Base-by-base conservation (phyloP, 2,113 vertebrate genomes). In the Fregetta grallaria region DNA sequence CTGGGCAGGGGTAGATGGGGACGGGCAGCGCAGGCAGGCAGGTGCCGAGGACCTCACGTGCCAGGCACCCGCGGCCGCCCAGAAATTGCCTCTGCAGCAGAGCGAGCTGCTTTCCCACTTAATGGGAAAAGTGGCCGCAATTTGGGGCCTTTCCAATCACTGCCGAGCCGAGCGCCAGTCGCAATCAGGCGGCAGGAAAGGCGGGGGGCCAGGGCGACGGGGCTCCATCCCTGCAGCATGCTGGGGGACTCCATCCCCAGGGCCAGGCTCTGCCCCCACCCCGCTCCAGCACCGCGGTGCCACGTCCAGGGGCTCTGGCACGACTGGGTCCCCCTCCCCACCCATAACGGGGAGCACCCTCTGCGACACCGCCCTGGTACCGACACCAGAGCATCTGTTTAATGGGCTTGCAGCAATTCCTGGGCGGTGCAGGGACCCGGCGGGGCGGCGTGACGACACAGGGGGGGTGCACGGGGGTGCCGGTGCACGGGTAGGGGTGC, bases 31-130 rank as follows among this genome's bases (percentile, higher is more conserved):
- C 26, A 15, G 49, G 77, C 71, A 56, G 70, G 53, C 9, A 22
- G 38, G 27, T 36, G 68, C 61, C 2, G 38, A 29, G 56, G 53
- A 55, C 29, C 19, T 78, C 92, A 77, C 32, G 17, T 68, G 86
- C 72, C 75, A 47, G 40, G 34, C 47, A 13, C 70, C 70, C 6
- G 52, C 7, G 0, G 65, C 68, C 16, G 20, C 87, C 61, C 92
- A 88, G 93, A 97, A 97, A 97, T 92, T 94, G 95, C 87, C 93
- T 95, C 90, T 91, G 97, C 81, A 40, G 91, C 96, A 58, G 91
- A 66, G n/a, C 12, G 42, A 96, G 95, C 94, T 1, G 6, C 13
- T 73, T 34, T 61, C 49, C 53, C 75, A 92, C 94, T 97, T 90
- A 88, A 96, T 55, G 88, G 89, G 85, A 71, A 96, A 96, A 97